Percentiles rank a stretch among this genome's conserved stretches.
Conservation (phyloP, 1,140 invertebrate species). For the Dufourea novaeangliae region DNA sequence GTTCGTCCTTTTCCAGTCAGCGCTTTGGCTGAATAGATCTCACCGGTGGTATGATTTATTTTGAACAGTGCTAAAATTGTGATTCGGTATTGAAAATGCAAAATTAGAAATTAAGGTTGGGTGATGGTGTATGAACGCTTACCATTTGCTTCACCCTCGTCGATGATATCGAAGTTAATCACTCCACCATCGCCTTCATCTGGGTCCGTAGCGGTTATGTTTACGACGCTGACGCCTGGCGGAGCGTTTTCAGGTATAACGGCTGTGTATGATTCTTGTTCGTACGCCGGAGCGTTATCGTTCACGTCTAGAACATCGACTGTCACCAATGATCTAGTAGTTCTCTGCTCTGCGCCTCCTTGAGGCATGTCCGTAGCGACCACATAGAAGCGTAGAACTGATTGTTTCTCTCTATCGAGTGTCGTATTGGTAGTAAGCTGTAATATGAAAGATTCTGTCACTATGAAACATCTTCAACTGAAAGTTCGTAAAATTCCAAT, state of each 20-base stretch:
- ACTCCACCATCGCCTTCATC: constrained; percentile 87
- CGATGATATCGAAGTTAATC: constrained; percentile 86
- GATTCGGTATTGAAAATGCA: neutral
- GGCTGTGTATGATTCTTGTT: constrained; percentile 80
- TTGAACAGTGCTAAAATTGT: constrained; percentile 78
- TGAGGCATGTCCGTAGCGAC: constrained; percentile 88
- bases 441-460: constrained; percentile 2
- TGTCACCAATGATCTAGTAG: constrained; percentile 83
- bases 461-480: neutral
- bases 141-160: constrained; percentile 88
- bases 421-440: constrained; percentile 86
- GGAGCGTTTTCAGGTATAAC: constrained; percentile 90
- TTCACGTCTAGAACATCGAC: constrained; percentile 91
- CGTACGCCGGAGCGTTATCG: constrained; percentile 87
- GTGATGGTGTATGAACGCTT: constrained; percentile 47
- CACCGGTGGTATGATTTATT: constrained; percentile 86
- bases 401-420: constrained; percentile 89
- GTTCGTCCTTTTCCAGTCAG: constrained; percentile 89
- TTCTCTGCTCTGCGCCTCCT: constrained; percentile 85
- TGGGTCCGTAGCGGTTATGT: constrained; percentile 90
- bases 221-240: constrained; percentile 85
- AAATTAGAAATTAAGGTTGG: neutral
- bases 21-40: constrained; percentile 84
- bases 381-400: constrained; percentile 86
- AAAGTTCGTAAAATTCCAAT: neutral